Evolutionary conservation across 2,888 invertebrate species (phyloP), one percentile per base, ranked within the genome.

Genomic region (Oxystoma pomonae): DNA sequence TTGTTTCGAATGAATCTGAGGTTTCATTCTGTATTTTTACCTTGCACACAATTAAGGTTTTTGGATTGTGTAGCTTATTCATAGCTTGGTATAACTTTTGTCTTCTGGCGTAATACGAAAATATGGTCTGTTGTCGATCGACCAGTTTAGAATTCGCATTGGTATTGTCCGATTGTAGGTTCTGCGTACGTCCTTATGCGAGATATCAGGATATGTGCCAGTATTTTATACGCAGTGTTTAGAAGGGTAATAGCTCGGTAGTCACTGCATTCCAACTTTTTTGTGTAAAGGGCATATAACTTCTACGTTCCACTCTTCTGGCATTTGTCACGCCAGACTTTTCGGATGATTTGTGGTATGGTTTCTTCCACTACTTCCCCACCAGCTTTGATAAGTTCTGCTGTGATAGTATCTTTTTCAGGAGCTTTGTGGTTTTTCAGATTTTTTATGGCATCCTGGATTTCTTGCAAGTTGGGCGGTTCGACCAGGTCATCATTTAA

Each of bases 381-480:
- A 58, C 58, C 22, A 58, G 21, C 2, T 21, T 58, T 58, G n/a
- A 58, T 7, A n/a, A 58, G 58, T 58, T 58, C 35, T 22, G 21
- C 21, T 22, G 35, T 2, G 58, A 22, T 58, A 9, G 22, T 16
- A 58, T 58, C 58, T 21, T 58, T 5, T 22, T 9, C 21, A 22
- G 16, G 49, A 17, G 58, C 21, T n/a, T n/a, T n/a, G n/a, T n/a
- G n/a, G n/a, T n/a, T n/a, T 21, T 58, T 22, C 5, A 22, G 58
- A 2, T 21, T 58, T 17, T 7, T 49, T 7, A 7, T 58, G 7
- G 58, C 49, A 21, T 58, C 18, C n/a, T 16, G 35, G 2, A 58
- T 58, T 22, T 58, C 49, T 35, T 58, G 5, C 12, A 58, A 3
- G 35, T 22, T 21, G 22, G 58, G 58, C 3, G 16, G 49, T 58